phyloP scores from a whole-genome alignment of 1,140 invertebrate species.

The Drusus annulatus region DNA sequence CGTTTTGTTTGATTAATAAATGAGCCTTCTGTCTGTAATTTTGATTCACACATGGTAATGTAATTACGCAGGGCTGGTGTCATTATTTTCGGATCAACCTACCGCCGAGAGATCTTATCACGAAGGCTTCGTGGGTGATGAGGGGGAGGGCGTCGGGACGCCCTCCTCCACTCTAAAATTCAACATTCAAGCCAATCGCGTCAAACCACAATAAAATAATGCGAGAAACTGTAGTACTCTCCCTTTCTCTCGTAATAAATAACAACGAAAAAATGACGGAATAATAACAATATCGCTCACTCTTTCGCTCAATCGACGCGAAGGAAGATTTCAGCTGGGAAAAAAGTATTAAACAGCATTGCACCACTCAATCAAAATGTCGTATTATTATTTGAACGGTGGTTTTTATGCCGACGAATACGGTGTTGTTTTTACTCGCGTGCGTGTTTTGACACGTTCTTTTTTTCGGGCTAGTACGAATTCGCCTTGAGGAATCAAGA shows the following conservation, averaged over 20 bases:
- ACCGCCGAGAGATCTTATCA: conserved; percentile 19
- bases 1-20: neutral
- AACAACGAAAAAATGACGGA: conserved; percentile 33
- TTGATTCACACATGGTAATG: neutral
- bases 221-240: conserved; percentile 40
- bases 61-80: neutral
- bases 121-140: neutral
- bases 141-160: neutral
- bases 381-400: neutral
- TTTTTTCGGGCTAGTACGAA: conserved; percentile 1
- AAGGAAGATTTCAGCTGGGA: neutral
- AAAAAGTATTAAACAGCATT: conserved; percentile 11
- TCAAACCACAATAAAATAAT: conserved; percentile 43
- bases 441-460: neutral
- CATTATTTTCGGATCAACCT: conserved; percentile 15
- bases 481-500: conserved; percentile 41
- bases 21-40: neutral
- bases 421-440: conserved; percentile 1
- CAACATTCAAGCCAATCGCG: conserved; percentile 40
- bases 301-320: conserved; percentile 10
- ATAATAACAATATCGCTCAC: conserved; percentile 28
- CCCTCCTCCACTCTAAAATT: neutral
- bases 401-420: neutral
- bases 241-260: conserved; percentile 45
- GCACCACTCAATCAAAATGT: neutral